Percentiles rank a stretch among this genome's conserved stretches.
Conservation (phyloP, 2,797 vertebrate genomes). For the Aythya fuligula region DNA sequence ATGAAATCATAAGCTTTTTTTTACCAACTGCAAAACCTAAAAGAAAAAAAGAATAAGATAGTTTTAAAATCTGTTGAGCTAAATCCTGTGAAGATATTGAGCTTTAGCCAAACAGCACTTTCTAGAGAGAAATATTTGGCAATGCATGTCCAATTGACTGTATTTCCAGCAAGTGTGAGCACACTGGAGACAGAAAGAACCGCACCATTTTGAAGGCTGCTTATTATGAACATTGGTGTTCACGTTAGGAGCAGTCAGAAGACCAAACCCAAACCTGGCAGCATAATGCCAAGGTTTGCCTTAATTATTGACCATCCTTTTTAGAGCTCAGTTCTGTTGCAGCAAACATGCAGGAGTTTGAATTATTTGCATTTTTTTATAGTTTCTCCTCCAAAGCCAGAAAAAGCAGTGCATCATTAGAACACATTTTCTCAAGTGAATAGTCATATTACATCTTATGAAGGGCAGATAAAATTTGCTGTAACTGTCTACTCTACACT, state of each 20-base stretch:
- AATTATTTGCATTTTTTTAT: not conserved
- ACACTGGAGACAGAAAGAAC: not conserved
- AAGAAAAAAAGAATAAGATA: not conserved
- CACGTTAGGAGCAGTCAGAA: not conserved
- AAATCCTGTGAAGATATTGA: not conserved
- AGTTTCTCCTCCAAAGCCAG: not conserved
- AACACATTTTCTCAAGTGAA: not conserved
- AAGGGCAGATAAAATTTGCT: not conserved
- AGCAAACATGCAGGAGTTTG: not conserved
- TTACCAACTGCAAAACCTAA: not conserved
- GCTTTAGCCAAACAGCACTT: not conserved
- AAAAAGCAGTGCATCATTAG: not conserved
- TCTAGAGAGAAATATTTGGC: not conserved
- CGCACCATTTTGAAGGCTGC: not conserved
- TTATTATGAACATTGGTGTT: not conserved
- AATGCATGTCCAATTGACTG: not conserved
- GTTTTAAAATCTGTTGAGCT: not conserved
- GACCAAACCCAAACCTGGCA: not conserved
- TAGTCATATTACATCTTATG: not conserved
- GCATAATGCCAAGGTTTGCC: not conserved
- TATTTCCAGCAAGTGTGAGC: not conserved
- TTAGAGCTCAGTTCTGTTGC: not conserved
- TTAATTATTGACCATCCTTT: not conserved
- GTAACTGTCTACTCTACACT: not conserved
- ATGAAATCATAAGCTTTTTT: not conserved